Percentiles rank a stretch among this genome's conserved stretches.
Evolutionary conservation across 2,888 invertebrate species (phyloP).

Genomic region (Melanotus villosus): DNA sequence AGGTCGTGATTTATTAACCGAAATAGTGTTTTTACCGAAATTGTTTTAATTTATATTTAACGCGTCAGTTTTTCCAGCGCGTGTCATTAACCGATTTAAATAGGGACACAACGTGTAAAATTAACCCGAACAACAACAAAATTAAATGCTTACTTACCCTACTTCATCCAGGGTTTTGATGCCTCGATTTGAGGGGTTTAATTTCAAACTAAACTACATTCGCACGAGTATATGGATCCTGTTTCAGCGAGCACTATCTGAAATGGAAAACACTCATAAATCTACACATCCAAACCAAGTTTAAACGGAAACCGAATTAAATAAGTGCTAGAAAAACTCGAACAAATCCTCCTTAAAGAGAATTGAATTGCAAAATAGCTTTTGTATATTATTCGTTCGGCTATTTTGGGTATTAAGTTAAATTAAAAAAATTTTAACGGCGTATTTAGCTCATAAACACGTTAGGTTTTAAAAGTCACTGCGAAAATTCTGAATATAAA

Average conservation of each 20-base stretch:
- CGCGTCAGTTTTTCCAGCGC: not conserved
- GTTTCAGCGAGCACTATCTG: not conserved
- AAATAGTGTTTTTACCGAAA: slow-evolving; percentile 12
- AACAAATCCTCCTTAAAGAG: not conserved
- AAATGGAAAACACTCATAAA: not conserved
- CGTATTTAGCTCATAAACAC: not conserved
- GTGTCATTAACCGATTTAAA: slow-evolving; percentile 15
- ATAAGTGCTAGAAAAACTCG: not conserved
- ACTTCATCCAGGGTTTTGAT: not conserved
- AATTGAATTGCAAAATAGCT: not conserved
- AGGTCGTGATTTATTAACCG: slow-evolving; percentile 16
- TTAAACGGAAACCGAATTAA: not conserved
- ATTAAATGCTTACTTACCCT: slow-evolving; percentile 7
- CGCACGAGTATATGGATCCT: not conserved
- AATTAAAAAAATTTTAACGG: not conserved
- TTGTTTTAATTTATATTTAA: slow-evolving; percentile 20
- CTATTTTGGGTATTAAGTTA: not conserved
- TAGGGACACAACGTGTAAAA: not conserved
- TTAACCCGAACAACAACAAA: slow-evolving; percentile 10
- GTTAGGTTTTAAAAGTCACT: not conserved
- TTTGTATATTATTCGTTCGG: not conserved
- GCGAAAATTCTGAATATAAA: not conserved
- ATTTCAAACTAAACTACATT: slow-evolving; percentile 6
- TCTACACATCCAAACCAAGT: not conserved
- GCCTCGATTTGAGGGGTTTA: not conserved